Evolutionary conservation across 2,797 vertebrate genomes (phyloP), one percentile per base, ranked within the genome.

Genomic region (Scolopax rusticola): DNA sequence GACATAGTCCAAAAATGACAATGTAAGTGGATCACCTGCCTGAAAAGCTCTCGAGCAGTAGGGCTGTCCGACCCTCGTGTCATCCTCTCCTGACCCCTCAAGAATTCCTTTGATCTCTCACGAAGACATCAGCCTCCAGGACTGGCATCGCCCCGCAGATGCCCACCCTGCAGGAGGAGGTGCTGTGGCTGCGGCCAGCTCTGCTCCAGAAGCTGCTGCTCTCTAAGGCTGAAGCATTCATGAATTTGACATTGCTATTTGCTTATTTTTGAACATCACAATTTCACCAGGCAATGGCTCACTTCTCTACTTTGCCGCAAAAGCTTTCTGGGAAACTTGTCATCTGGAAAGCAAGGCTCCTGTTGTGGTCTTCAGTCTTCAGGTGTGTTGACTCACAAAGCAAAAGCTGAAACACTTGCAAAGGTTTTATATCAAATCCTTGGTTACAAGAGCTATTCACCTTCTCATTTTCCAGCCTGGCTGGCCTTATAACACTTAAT

Each of bases 11-110:
- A 73, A 69, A 91, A 89, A 81, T 84, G 89, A 89, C 94, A 95
- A 81, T 69, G 80, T 83, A 93, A 95, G 91, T 84, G 85, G 85
- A 95, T 95, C 94, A 95, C 81, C 86, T 94, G 96, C 84, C 85
- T 80, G 81, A 84, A 92, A 95, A 87, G 38, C 82, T 95, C 90
- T 68, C 57, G 71, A 36, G 84, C 43, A 74, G 57, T 48, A 18
- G 0, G 0, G 82, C 89, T 94, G 81, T 84, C 84, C 4, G 8
- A 23, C 51, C 75, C 47, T 60, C 40, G 1, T 83, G 81, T 91
- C 81, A 77, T 89, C 76, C 76, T 91, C 27, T 33, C 47, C 48
- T 76, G 90, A 91, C 88, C 83, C 77, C 71, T 69, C 61, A 92
- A 67, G 94, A 95, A 95, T 96, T 86, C 80, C 80, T 97, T 92